Conservation (phyloP, 2,113 vertebrate genomes). For the Parus major region DNA sequence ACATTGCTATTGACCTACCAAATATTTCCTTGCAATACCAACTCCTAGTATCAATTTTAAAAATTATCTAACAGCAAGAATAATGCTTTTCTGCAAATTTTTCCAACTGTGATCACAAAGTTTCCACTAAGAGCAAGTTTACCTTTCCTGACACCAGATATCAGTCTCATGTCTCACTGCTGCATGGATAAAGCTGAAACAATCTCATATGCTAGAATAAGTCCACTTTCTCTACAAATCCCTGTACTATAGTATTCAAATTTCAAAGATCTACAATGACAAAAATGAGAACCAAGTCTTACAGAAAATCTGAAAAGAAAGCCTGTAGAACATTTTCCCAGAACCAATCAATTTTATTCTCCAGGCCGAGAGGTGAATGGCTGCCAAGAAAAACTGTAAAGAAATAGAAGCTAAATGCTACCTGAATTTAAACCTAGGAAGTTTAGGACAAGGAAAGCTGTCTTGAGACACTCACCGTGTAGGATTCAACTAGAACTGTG, state of each 20-base stretch:
- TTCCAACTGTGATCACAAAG: not conserved
- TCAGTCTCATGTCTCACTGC: not conserved
- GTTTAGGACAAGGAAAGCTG: not conserved
- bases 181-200: not conserved
- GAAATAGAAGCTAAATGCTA: not conserved
- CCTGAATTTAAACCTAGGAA: not conserved
- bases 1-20: not conserved
- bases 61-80: not conserved
- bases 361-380: not conserved
- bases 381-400: not conserved
- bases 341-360: not conserved
- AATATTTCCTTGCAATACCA: not conserved
- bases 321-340: not conserved
- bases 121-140: not conserved
- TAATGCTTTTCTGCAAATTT: not conserved
- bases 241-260: not conserved
- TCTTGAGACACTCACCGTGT: constrained; percentile 82
- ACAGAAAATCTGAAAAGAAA: not conserved
- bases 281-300: not conserved
- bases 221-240: not conserved
- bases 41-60: not conserved
- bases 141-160: not conserved
- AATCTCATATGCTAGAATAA: not conserved
- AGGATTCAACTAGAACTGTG: constrained; percentile 96
- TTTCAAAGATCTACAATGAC: not conserved